Conservation (phyloP, 2,797 vertebrate species). For the Hydrocynus forskahlii region DNA sequence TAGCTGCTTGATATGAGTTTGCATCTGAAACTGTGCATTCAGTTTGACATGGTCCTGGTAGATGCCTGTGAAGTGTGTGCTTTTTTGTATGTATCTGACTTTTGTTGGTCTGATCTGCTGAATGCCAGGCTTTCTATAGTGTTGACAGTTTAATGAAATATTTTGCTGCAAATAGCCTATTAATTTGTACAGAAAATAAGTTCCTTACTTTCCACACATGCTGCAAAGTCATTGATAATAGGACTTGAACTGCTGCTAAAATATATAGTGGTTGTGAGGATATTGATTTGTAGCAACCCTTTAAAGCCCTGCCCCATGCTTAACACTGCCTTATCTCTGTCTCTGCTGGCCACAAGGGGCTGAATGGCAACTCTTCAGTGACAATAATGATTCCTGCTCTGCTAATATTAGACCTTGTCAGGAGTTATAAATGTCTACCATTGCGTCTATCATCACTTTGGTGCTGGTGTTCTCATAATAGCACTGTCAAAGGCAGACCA, state of each 20-base stretch:
- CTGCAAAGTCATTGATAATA: slow-evolving; percentile 25
- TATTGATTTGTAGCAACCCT: slow-evolving; percentile 51
- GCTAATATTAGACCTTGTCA: slow-evolving; percentile 45
- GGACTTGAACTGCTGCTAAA: slow-evolving; percentile 13
- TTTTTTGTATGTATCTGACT: background rate
- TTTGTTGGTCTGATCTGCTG: background rate
- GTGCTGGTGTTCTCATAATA: slow-evolving; percentile 13
- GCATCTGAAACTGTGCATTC: background rate
- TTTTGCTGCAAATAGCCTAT: background rate
- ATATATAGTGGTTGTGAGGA: slow-evolving; percentile 19
- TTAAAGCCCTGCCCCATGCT: slow-evolving; percentile 33
- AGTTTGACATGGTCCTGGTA: background rate
- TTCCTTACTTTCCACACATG: background rate
- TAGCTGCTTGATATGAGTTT: background rate
- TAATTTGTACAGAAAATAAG: background rate
- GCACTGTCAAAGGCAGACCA: background rate
- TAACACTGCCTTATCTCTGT: slow-evolving; percentile 49
- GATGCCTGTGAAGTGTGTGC: background rate
- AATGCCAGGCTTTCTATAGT: too few relatives aligned
- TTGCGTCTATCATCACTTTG: slow-evolving; percentile 17
- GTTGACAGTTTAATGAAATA: background rate
- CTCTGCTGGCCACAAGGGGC: slow-evolving; percentile 19
- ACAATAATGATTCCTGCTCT: slow-evolving; percentile 39
- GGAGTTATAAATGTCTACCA: slow-evolving; percentile 27
- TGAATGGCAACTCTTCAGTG: slow-evolving; percentile 47